Evolutionary conservation across 2,888 invertebrate species (phyloP).

Genomic region (Pheosia tremula): DNA sequence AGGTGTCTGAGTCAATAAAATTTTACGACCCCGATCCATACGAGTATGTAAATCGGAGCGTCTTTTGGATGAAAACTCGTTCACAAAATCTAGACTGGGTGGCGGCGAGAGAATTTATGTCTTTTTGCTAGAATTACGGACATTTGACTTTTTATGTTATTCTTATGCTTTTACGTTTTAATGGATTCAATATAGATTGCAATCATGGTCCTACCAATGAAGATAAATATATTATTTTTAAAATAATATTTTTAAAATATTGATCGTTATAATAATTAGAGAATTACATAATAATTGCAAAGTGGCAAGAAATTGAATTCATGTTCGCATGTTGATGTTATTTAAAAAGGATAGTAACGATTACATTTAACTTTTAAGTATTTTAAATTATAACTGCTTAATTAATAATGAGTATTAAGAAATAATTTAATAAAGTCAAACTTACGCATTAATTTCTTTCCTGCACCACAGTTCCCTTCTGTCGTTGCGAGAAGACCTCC

Average conservation of each 20-base stretch:
- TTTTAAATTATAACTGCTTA: too few relatives aligned
- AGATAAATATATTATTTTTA: too few relatives aligned
- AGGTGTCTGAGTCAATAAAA: conserved; percentile 77
- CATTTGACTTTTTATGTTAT: conserved; percentile 23
- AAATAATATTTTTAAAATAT: too few relatives aligned
- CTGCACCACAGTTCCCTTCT: conserved; percentile 73
- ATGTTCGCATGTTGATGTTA: not conserved
- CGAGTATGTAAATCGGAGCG: conserved; percentile 68
- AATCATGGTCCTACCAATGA: not conserved
- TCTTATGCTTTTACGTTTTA: conserved; percentile 2
- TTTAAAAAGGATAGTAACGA: not conserved
- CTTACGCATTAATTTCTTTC: conserved; percentile 80
- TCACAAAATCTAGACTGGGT: conserved; percentile 72
- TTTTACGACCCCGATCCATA: conserved; percentile 74
- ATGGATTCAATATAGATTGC: conserved; percentile 3
- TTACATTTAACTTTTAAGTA: too few relatives aligned
- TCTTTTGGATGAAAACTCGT: conserved; percentile 62
- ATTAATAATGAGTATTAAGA: not conserved
- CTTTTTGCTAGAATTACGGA: conserved; percentile 29
- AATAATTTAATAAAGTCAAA: conserved; percentile 30
- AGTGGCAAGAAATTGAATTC: not conserved
- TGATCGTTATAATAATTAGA: too few relatives aligned
- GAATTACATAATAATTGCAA: not conserved
- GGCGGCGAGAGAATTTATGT: conserved; percentile 69
- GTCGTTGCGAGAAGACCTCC: conserved; percentile 72